Base-by-base conservation (phyloP, 2,797 vertebrate genomes). In the Lagorchestes hirsutus region DNA sequence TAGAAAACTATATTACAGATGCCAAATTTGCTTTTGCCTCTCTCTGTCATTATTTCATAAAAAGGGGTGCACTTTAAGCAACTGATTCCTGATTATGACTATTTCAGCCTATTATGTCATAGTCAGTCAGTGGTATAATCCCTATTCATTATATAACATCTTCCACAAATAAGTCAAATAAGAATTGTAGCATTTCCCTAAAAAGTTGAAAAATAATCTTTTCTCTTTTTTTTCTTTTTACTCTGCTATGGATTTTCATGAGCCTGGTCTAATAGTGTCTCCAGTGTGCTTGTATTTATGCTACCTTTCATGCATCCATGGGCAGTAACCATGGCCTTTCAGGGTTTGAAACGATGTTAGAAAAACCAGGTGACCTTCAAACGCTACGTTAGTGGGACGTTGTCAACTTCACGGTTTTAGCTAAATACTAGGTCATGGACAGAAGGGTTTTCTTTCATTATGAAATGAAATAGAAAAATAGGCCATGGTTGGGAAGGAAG, bases 371-470 rank as follows among this genome's bases (percentile, higher is more conserved):
- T 4, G n/a, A 3, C 91, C 95, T 95, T 93, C 54, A 82, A 91
- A 95, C 91, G 59, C 22, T 93, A 3, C 24, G 34, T 55, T 87
- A 93, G 52, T 3, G 5, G 55, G 92, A 90, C 58, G 0, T 46
- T 55, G 4, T 52, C 90, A 92, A 74, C 87, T 94, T 96, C 28
- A 12, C 28, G 58, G 18, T 31, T 94, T 90, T 92, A 93, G 62
- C 14, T 94, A 55, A 56, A 31, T 57, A 56, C 87, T 93, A 34
- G 95, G 34, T 59, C 54, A n/a, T 31, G 57, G 29, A 18, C 90
- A 55, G 31, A 40, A 52, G 54, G 52, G 28, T 27, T 95, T 96
- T 97, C 56, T 95, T 96, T 94, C 55, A 93, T 82, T 58, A 92
- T 94, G 50, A 87, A 97, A 90, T 34, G 40, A 96, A 92, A 91